These are phyloP conservation scores for Heliconius eleuchia DNA, from an alignment of 1,140 invertebrate species.

Conservation along the genomic window DNA sequence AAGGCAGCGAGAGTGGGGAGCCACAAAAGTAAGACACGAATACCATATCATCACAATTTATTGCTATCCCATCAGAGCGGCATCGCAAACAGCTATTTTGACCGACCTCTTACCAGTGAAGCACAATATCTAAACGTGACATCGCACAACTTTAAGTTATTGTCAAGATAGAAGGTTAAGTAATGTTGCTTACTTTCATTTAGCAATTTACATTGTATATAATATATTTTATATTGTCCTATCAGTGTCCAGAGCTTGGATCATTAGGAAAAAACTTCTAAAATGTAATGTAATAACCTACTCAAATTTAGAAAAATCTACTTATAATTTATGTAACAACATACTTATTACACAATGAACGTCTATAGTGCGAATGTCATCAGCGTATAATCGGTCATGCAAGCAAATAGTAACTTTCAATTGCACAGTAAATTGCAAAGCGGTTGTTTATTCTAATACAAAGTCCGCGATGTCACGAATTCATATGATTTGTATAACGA, in stretches of 20 bases:
- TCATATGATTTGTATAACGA: slow-evolving; percentile 40
- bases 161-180: not conserved
- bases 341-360: slow-evolving; percentile 2
- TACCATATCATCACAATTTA: slow-evolving; percentile 40
- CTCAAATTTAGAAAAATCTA: not conserved
- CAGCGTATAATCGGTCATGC: slow-evolving; percentile 31
- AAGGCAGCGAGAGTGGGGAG: slow-evolving; percentile 47
- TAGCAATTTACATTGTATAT: not conserved
- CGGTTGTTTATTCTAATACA: slow-evolving; percentile 31
- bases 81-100: slow-evolving; percentile 29
- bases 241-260: too few species aligned
- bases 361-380: slow-evolving; percentile 27
- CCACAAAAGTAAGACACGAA: slow-evolving; percentile 51
- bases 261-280: too few species aligned
- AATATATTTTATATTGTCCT: not conserved
- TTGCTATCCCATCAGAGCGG: slow-evolving; percentile 52
- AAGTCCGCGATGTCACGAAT: slow-evolving; percentile 32
- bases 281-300: too few species aligned
- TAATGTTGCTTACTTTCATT: slow-evolving; percentile 6
- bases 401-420: slow-evolving; percentile 28
- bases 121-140: slow-evolving; percentile 6
- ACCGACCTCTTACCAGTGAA: slow-evolving; percentile 26
- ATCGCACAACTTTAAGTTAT: slow-evolving; percentile 9
- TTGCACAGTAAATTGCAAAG: slow-evolving; percentile 39
- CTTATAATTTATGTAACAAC: not conserved